These are phyloP conservation scores for Enteromius treurensis DNA, from an alignment of 2,797 vertebrate species.

Conservation along the genomic window DNA sequence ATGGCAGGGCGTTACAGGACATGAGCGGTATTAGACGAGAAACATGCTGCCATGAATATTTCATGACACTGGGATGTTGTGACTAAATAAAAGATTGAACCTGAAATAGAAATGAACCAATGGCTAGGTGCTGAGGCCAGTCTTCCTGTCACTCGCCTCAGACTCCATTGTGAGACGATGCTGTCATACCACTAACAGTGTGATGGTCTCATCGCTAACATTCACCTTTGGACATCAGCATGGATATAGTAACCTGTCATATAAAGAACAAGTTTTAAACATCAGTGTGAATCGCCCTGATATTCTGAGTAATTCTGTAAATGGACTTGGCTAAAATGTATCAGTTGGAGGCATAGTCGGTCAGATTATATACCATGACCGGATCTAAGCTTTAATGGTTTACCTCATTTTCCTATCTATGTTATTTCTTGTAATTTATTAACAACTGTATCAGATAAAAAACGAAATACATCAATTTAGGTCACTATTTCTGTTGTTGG, in stretches of 20 bases:
- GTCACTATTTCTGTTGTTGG: not conserved
- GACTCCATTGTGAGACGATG: constrained; percentile 16
- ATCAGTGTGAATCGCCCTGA: not conserved
- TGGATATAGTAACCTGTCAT: not conserved
- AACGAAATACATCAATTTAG: not conserved
- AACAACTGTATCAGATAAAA: not conserved
- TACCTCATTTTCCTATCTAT: not conserved
- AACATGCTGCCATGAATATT: constrained; percentile 51
- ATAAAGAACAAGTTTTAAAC: not conserved
- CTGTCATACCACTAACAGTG: not conserved
- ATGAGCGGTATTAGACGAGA: constrained; percentile 52
- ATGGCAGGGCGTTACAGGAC: constrained; percentile 50
- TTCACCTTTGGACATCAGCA: not conserved
- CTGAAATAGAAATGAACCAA: constrained; percentile 57
- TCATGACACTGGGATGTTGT: constrained; percentile 57
- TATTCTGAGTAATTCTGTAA: not conserved
- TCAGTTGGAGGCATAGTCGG: not conserved
- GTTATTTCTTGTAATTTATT: not conserved
- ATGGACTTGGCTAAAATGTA: not conserved
- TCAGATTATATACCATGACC: not conserved
- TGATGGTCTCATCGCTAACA: not conserved
- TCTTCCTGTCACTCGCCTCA: constrained; percentile 5
- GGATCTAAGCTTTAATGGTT: not conserved
- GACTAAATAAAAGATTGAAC: constrained; percentile 61
- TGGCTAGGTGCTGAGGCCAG: constrained; percentile 33